phyloP scores from a whole-genome alignment of 2,113 vertebrate species.

The Chlorodrepanis virens region DNA sequence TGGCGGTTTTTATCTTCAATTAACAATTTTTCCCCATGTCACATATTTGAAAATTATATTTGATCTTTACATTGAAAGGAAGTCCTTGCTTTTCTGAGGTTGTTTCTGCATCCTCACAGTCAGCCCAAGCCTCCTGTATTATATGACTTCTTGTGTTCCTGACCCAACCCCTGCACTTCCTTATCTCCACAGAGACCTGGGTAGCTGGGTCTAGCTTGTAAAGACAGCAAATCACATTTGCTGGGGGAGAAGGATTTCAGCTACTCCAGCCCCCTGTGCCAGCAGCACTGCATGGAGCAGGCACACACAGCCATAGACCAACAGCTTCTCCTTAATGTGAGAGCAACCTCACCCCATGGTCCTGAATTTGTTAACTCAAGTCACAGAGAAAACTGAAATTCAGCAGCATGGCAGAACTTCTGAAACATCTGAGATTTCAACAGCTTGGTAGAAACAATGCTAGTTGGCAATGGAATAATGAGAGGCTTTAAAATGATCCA shows the following conservation, averaged over 20 bases:
- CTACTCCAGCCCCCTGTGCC: not conserved
- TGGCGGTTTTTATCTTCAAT: not conserved
- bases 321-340: not conserved
- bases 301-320: not conserved
- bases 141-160: rapidly evolving
- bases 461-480: not conserved
- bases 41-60: not conserved
- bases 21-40: not conserved
- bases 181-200: not conserved
- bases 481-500: not conserved
- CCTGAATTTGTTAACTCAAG: not conserved
- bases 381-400: not conserved
- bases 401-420: not conserved
- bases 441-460: not conserved
- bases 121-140: not conserved
- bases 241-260: not conserved
- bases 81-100: not conserved
- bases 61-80: not conserved
- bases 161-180: not conserved
- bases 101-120: not conserved
- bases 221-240: not conserved
- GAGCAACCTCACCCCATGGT: not conserved
- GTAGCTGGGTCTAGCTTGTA: not conserved
- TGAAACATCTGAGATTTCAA: not conserved
- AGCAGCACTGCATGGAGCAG: not conserved